These are phyloP conservation scores for Tipula vernalis DNA, from an alignment of 2,888 invertebrate species.

Conservation along the genomic window DNA sequence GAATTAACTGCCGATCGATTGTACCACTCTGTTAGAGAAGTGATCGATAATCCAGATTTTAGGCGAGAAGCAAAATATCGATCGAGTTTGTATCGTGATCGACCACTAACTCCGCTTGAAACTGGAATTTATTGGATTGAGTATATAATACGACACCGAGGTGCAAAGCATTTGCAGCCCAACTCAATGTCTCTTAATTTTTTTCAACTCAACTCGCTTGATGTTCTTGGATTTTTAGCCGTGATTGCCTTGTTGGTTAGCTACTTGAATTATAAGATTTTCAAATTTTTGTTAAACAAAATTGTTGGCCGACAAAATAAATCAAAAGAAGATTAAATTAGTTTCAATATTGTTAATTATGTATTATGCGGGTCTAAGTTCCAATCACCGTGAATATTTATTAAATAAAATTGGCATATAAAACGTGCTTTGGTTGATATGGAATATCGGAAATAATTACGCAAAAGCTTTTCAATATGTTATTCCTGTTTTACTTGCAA, in stretches of 20 bases:
- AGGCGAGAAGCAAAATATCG: not conserved
- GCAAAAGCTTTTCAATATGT: no score
- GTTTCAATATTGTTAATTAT: not conserved
- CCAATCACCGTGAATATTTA: no score
- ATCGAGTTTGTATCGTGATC: not conserved
- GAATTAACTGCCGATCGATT: not conserved
- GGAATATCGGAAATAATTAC: no score
- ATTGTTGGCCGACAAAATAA: not conserved
- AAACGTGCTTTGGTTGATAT: no score
- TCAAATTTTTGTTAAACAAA: not conserved
- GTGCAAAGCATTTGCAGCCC: not conserved
- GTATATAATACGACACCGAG: not conserved
- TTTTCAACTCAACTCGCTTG: not conserved
- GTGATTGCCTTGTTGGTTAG: not conserved
- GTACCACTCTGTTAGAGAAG: not conserved
- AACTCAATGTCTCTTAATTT: not conserved
- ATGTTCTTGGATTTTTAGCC: not conserved
- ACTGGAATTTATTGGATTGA: slow-evolving; percentile 1
- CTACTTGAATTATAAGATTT: not conserved
- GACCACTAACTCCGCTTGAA: not conserved
- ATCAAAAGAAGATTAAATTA: not conserved
- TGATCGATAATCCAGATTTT: not conserved
- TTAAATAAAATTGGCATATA: no score
- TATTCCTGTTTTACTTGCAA: no score
- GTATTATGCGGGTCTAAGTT: no score